phyloP scores from a whole-genome alignment of 2,113 vertebrate genomes.

The Paramormyrops kingsleyae region DNA sequence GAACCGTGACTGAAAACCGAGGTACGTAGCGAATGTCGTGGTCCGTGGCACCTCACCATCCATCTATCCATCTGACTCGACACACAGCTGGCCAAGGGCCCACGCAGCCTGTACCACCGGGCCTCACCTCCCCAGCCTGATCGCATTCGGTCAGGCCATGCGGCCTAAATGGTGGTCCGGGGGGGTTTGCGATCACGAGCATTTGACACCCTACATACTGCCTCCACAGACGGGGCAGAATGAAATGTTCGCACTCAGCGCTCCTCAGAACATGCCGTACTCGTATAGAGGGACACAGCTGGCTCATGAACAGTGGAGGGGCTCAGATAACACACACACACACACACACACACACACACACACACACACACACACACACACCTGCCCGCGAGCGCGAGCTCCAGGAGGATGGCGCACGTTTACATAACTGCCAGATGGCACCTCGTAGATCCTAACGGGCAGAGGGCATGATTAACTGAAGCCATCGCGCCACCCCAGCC shows the following conservation, averaged over 20 bases:
- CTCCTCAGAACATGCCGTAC: neutral
- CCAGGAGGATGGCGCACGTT: neutral
- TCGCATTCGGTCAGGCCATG: neutral
- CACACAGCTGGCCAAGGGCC: neutral
- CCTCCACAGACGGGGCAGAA: neutral
- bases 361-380: neutral
- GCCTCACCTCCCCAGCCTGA: neutral
- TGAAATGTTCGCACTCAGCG: neutral
- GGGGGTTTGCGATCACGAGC: neutral
- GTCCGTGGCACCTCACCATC: neutral
- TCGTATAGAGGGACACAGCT: slow-evolving; percentile 23
- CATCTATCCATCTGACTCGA: neutral
- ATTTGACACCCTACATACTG: neutral
- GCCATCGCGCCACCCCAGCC: neutral
- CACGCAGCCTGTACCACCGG: neutral
- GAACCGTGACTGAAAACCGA: no score
- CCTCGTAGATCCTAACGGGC: neutral
- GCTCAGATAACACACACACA: neutral
- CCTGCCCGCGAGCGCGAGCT: neutral
- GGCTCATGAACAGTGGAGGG: neutral
- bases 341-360: neutral
- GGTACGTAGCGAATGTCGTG: no score
- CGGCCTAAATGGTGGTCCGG: neutral
- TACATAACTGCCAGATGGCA: slow-evolving; percentile 14
- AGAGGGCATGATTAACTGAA: neutral